Evolutionary conservation across 1,140 invertebrate species (phyloP).

Genomic region (Diorhabda elongata): DNA sequence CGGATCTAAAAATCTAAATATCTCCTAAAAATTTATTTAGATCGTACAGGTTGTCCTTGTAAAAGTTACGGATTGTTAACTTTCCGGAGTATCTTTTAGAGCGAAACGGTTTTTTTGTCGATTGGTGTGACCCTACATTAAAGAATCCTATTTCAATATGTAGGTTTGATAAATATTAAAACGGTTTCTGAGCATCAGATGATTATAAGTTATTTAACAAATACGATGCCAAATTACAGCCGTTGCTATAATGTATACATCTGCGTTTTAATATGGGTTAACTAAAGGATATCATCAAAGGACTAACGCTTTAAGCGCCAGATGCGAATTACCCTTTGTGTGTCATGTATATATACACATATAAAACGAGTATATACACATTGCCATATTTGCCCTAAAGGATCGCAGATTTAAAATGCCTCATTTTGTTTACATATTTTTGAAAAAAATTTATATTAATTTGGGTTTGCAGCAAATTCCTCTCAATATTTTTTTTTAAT

Average conservation of each 20-base stretch:
- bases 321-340: slow-evolving; percentile 20
- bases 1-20: too few relatives aligned
- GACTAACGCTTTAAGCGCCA: slow-evolving; percentile 14
- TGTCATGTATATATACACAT: slow-evolving; percentile 7
- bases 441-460: slow-evolving; percentile 17
- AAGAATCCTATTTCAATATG: too few relatives aligned
- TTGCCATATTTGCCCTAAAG: slow-evolving; percentile 9
- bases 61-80: too few relatives aligned
- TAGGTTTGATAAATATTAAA: not conserved
- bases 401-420: not conserved
- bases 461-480: slow-evolving; percentile 8
- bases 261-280: slow-evolving; percentile 18
- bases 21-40: too few relatives aligned
- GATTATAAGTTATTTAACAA: slow-evolving; percentile 18
- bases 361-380: not conserved
- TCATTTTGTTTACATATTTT: slow-evolving; percentile 19
- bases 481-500: not conserved
- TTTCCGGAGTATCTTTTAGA: too few relatives aligned
- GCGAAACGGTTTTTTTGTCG: too few relatives aligned
- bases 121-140: too few relatives aligned
- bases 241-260: slow-evolving; percentile 11
- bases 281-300: slow-evolving; percentile 19
- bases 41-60: too few relatives aligned
- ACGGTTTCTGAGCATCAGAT: slow-evolving; percentile 12
- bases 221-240: not conserved